Percentiles rank a stretch among this genome's conserved stretches.
Conservation (phyloP, 2,113 vertebrate species). For the Malaclemys terrapin region DNA sequence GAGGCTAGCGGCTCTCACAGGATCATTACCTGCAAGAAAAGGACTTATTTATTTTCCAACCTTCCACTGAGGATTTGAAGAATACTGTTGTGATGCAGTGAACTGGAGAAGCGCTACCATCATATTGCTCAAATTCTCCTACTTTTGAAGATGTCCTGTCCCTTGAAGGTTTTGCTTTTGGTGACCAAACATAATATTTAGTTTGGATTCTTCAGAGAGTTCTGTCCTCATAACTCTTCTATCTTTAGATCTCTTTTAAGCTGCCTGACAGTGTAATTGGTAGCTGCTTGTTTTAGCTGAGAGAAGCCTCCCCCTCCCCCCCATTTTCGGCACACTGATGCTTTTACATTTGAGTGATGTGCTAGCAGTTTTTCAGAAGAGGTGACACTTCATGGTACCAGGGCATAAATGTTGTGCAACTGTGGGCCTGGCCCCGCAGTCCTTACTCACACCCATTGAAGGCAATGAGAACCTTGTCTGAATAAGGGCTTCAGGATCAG, state of each 20-base stretch:
- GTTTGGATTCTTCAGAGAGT: not conserved
- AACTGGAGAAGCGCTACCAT: not conserved
- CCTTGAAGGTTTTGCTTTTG: not conserved
- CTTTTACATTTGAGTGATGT: not conserved
- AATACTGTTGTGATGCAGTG: not conserved
- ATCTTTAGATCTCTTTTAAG: not conserved
- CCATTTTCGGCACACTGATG: too few species aligned
- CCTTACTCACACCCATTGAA: not conserved
- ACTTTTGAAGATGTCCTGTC: not conserved
- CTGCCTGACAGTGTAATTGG: not conserved
- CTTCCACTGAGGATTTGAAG: not conserved
- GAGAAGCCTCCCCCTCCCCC: not conserved
- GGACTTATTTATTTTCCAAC: not conserved
- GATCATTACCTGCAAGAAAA: not conserved
- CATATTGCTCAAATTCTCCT: accelerated
- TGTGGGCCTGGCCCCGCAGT: not conserved
- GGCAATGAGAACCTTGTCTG: not conserved
- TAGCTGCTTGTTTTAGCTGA: not conserved
- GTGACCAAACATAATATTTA: not conserved
- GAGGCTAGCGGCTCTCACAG: not conserved
- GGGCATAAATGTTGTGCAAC: not conserved
- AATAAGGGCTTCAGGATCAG: not conserved
- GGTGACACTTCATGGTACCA: not conserved
- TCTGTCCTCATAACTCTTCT: not conserved
- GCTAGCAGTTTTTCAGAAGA: not conserved